Evolutionary conservation across 1,140 invertebrate species (phyloP).

Genomic region (Grapholita molesta): DNA sequence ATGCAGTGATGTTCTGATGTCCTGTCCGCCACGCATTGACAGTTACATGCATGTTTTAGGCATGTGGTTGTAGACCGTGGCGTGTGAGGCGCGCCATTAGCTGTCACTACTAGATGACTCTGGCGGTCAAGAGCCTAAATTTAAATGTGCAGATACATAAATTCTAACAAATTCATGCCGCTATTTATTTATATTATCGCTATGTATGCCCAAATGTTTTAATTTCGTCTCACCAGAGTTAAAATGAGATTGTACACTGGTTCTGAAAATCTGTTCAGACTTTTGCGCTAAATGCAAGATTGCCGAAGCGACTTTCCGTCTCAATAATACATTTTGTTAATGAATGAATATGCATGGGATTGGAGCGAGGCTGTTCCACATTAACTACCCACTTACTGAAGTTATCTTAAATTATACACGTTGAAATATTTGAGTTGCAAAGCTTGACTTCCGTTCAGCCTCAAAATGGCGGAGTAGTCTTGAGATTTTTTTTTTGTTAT

Average conservation of each 20-base stretch:
- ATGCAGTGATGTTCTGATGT: no score
- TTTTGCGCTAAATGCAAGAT: background rate
- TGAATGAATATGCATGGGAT: slow-evolving; percentile 8
- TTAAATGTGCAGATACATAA: no score
- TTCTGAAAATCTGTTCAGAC: background rate
- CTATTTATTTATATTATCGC: no score
- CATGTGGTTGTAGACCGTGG: no score
- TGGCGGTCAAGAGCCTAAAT: no score
- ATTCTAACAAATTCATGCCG: no score
- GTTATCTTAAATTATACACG: background rate
- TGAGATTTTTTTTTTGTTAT: no score
- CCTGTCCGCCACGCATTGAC: no score
- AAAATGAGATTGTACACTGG: background rate
- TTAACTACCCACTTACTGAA: slow-evolving; percentile 1
- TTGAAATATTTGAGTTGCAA: background rate
- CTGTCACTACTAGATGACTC: no score
- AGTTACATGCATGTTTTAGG: no score
- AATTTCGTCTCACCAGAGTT: background rate
- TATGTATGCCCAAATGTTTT: background rate
- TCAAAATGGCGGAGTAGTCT: no score
- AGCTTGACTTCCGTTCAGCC: background rate
- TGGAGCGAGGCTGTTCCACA: background rate
- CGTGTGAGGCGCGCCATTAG: no score
- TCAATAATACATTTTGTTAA: slow-evolving; percentile 13
- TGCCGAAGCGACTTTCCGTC: background rate